Base-by-base conservation (phyloP, 53 echinoderm and acorn worm species). In the Paracentrotus lividus region DNA sequence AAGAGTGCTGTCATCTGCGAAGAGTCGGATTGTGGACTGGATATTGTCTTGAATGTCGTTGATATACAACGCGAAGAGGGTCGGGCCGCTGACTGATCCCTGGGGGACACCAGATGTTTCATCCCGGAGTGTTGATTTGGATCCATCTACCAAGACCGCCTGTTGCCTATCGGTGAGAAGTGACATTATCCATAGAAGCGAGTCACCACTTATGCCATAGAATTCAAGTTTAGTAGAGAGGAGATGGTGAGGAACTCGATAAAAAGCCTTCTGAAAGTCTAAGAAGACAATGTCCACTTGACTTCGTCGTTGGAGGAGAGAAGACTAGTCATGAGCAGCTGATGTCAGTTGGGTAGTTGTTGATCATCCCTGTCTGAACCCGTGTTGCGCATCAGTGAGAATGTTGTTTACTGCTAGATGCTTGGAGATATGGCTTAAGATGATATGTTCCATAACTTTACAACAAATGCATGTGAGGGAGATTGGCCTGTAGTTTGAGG, bases 1-100 rank as follows among this genome's bases (percentile, higher is more conserved):
- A 21, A 94, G 47, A 33, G 27, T 59, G 56, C 61, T 49, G 52
- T 94, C 94, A 92, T 92, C 94, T 42, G 94, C 94, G 49, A 92
- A 85, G 47, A 94, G 92, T 16, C 49, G 65, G 5, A 85, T 29
- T 31, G 61, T 85, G 9, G 92, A 92, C 34, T 84, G 85, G 8
- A 85, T n/a, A 27, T 26, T 61, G 26, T 61, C 61, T 61, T 61
- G 26, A 2, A 61, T 61, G 9, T n/a, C 61, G 61, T 61, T n/a
- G 61, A 61, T 61, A 27, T 61, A 61, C 29, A 61, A 9, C 27
- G 29, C 7, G 61, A 61, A 61, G 0, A 61, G n/a, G 29, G 61
- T 61, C 1, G 61, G 29, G 27, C 61, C n/a, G 61, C n/a, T 61
- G 61, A 61, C 29, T 26, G 61, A 61, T 61, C 29, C 61, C 27